These are phyloP conservation scores for Brachypalpus laphriformis DNA, from an alignment of 2,888 invertebrate species.

Conservation along the genomic window DNA sequence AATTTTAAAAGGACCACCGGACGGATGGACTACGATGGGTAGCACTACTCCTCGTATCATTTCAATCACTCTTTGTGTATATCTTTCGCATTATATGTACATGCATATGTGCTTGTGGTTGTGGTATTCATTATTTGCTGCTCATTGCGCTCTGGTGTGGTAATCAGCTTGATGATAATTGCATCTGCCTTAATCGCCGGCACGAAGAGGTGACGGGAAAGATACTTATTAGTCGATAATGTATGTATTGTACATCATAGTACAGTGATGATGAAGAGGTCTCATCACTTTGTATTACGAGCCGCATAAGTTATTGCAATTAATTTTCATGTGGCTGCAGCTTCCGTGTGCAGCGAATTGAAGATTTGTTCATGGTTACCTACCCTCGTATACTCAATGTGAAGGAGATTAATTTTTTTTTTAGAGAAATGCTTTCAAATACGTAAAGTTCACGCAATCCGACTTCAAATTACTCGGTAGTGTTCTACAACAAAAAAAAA, in stretches of 20 bases:
- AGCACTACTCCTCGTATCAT: neutral
- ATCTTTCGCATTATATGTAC: neutral
- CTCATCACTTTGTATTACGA: conserved; percentile 14
- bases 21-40: neutral
- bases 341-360: conserved; percentile 2
- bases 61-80: neutral
- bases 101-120: neutral
- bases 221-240: conserved; percentile 51
- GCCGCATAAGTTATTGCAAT: conserved; percentile 30
- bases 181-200: conserved; percentile 38
- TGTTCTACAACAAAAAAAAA: too few species aligned
- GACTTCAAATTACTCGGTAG: too few species aligned
- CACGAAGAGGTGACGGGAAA: conserved; percentile 21
- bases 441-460: too few species aligned
- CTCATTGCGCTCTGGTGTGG: conserved; percentile 30
- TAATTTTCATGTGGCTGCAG: conserved; percentile 16
- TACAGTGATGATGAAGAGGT: conserved; percentile 17
- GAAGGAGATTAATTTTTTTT: too few species aligned
- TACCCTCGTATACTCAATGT: too few species aligned
- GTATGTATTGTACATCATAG: conserved; percentile 10
- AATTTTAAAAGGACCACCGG: conserved; percentile 34
- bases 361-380: neutral
- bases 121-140: conserved; percentile 32
- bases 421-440: too few species aligned
- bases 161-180: conserved; percentile 59